phyloP scores from a whole-genome alignment of 2,113 vertebrate species.

The Corythaixoides concolor region DNA sequence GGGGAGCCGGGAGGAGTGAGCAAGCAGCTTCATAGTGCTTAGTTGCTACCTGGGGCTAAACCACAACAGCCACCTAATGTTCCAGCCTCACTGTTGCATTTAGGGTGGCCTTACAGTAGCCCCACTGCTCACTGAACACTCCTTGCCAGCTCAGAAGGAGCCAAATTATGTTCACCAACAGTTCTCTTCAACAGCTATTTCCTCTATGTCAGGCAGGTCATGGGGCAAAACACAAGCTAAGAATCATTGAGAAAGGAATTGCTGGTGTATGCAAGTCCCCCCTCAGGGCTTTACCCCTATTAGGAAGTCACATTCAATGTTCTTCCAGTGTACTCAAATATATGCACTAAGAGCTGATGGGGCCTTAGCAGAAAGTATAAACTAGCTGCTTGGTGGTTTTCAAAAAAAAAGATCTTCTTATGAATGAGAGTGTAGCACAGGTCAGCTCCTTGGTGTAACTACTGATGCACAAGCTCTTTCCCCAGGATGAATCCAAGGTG shows the following conservation, averaged over 20 bases:
- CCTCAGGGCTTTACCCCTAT: background rate
- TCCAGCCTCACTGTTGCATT: background rate
- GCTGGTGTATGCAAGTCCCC: background rate
- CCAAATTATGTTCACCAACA: background rate
- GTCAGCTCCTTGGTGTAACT: background rate
- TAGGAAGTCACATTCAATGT: background rate
- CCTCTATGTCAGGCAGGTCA: background rate
- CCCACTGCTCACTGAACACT: background rate
- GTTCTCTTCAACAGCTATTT: background rate
- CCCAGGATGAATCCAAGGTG: background rate
- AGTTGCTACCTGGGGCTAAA: too few species aligned
- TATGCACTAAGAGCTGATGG: background rate
- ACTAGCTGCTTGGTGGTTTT: background rate
- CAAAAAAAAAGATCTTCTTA: background rate
- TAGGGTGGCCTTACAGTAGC: background rate
- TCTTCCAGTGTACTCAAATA: background rate
- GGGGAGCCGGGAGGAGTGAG: too few species aligned
- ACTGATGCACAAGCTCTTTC: background rate
- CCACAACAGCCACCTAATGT: background rate
- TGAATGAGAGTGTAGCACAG: background rate
- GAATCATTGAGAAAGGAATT: background rate
- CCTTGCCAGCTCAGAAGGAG: background rate
- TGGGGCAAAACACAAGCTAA: background rate
- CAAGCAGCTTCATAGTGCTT: too few species aligned
- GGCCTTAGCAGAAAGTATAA: background rate